Conservation (phyloP, 2,888 invertebrate species). For the Archaeoteleia sp. region DNA sequence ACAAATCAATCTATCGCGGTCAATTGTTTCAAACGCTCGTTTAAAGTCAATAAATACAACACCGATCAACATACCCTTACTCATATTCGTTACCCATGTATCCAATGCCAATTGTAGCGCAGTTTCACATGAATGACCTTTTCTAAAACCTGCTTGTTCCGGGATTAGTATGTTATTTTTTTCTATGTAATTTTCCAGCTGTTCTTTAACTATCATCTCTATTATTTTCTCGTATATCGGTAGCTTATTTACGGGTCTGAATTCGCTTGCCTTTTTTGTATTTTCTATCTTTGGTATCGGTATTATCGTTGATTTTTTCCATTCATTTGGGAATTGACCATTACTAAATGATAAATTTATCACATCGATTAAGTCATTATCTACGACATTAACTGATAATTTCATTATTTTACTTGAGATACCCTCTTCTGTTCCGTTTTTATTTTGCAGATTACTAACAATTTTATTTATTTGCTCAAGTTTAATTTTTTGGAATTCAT, state of each 20-base stretch:
- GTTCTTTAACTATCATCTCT: neutral
- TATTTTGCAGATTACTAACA: no score
- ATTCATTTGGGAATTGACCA: neutral
- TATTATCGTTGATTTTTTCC: neutral
- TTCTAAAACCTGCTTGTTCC: conserved; percentile 1
- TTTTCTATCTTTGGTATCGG: neutral
- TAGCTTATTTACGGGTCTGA: conserved; percentile 4
- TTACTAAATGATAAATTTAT: no score
- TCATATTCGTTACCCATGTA: neutral
- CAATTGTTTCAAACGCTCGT: neutral
- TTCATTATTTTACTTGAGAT: no score
- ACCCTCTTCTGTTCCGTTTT: no score
- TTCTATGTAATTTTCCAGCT: conserved; percentile 1
- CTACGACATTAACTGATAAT: no score
- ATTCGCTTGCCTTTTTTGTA: neutral
- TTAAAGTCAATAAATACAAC: conserved; percentile 1
- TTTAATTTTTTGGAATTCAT: no score
- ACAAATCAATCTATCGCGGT: neutral
- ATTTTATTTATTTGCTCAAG: no score
- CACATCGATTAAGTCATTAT: no score
- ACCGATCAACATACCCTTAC: neutral
- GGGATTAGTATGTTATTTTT: neutral
- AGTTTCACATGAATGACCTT: neutral
- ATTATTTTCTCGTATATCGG: neutral
- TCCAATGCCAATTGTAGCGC: neutral